Evolutionary conservation across 2,888 invertebrate species (phyloP), one percentile per base, ranked within the genome.

Genomic region (Acanthosepion pharaonis): DNA sequence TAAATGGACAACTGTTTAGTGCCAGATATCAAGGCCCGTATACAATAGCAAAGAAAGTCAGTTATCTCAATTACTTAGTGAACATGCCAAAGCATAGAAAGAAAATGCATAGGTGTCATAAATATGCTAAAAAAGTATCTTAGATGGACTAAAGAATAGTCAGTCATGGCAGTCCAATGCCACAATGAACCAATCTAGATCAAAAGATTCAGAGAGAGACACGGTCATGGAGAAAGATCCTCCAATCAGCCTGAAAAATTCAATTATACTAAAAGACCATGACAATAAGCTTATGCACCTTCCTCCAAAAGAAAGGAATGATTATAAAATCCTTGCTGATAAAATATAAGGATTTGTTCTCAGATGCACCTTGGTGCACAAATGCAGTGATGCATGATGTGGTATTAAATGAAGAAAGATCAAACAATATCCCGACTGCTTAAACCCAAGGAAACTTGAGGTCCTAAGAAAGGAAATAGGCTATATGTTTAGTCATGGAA

Each of bases 401-500:
- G 20, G 95, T 92, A 23, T 51, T 95, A 20, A 94, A 49, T 28
- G 94, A 94, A 5, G 64, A 78, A n/a, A 42, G 28, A 20, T 94
- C 95, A 95, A 95, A 92, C 94, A 95, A 42, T 92, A 93, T 53
- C 94, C 95, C 4, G 94, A 95, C 92, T 20, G 94, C 23, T 64
- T 95, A 42, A 94, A 94, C 59, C 94, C 94, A 48, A 93, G 55
- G 25, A 95, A 95, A 92, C 15, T 15, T 23, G 92, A 94, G 25
- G 15, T 28, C 20, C 23, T 96, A 33, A 92, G 94, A 28, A 91
- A 95, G 91, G 96, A 96, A 94, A 48, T 96, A 8, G 23, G 95
- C 33, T 95, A 95, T 93, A 95, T 96, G 95, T 91, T 96, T 25
- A 95, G 96, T 18, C 95, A 95, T 95, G 95, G 95, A 91, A 95